A percentile compares a stretch with the other conserved stretches of the same genome.
phyloP scores from a whole-genome alignment of 2,113 vertebrate species.

The Vidua chalybeata region DNA sequence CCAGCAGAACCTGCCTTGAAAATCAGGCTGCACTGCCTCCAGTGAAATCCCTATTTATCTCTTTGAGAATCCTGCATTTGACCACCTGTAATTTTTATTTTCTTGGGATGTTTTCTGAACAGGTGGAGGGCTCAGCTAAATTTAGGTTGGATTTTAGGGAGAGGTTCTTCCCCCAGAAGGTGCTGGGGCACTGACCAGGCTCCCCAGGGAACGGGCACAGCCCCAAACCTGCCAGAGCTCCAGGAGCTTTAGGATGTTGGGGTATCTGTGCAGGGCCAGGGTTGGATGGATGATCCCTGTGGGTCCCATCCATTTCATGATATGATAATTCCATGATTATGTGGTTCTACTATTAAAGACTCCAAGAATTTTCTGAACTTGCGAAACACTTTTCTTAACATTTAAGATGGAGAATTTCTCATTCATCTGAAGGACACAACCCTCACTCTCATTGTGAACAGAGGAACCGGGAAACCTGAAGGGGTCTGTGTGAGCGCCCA shows the following conservation, averaged over 20 bases:
- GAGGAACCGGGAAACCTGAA: neutral
- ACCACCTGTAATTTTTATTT: neutral
- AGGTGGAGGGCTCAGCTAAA: neutral
- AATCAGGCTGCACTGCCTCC: neutral
- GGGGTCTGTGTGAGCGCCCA: neutral
- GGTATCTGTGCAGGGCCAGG: neutral
- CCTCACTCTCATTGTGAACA: neutral
- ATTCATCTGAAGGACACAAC: accelerated
- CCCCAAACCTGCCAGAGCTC: neutral
- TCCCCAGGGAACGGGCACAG: neutral
- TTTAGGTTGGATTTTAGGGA: neutral
- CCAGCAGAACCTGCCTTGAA: neutral
- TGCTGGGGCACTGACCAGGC: neutral
- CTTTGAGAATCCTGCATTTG: neutral
- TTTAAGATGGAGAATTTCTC: neutral
- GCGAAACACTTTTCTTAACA: neutral
- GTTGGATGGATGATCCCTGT: neutral
- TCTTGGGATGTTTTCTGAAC: neutral
- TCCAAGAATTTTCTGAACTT: neutral
- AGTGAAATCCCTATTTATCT: neutral
- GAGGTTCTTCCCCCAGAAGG: neutral
- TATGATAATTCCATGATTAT: neutral
- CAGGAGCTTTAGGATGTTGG: neutral
- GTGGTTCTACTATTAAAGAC: neutral
- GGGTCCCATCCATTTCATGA: neutral